Conservation (phyloP, 2,888 invertebrate genomes). For the Melanophora roralis region DNA sequence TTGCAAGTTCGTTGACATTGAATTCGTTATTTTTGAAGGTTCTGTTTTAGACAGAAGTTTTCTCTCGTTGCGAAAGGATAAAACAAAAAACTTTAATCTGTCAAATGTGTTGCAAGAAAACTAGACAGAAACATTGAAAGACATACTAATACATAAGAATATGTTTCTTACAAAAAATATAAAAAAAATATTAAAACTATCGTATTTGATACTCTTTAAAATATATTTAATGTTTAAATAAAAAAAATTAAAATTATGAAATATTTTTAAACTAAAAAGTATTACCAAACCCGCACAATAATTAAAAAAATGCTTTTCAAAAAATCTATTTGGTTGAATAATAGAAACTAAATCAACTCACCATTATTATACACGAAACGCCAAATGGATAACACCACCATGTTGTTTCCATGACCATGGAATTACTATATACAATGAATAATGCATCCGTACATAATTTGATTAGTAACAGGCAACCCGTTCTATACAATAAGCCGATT, state of each 20-base stretch:
- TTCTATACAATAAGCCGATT: constrained; percentile 81
- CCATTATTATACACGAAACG: constrained; percentile 80
- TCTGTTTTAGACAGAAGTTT: neutral
- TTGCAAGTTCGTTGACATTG: constrained; percentile 24
- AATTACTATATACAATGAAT: constrained; percentile 82
- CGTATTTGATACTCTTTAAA: too few species aligned
- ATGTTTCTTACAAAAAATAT: too few species aligned
- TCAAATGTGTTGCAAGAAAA: neutral
- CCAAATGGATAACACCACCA: constrained; percentile 81
- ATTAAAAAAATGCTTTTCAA: too few species aligned
- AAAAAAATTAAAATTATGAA: too few species aligned
- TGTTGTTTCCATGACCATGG: constrained; percentile 72
- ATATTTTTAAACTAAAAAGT: too few species aligned
- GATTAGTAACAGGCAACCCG: constrained; percentile 80
- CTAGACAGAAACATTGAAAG: neutral
- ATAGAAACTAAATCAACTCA: constrained; percentile 75
- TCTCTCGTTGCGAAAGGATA: neutral
- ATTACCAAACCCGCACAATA: too few species aligned
- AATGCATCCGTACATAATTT: constrained; percentile 81
- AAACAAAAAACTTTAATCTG: neutral
- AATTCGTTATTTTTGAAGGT: neutral
- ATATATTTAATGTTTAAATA: too few species aligned
- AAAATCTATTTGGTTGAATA: neutral
- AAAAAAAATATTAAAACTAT: too few species aligned
- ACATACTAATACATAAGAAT: too few species aligned